Conservation (phyloP, 92 coral and sea anemone genomes). For the Epizoanthus scotinus region DNA sequence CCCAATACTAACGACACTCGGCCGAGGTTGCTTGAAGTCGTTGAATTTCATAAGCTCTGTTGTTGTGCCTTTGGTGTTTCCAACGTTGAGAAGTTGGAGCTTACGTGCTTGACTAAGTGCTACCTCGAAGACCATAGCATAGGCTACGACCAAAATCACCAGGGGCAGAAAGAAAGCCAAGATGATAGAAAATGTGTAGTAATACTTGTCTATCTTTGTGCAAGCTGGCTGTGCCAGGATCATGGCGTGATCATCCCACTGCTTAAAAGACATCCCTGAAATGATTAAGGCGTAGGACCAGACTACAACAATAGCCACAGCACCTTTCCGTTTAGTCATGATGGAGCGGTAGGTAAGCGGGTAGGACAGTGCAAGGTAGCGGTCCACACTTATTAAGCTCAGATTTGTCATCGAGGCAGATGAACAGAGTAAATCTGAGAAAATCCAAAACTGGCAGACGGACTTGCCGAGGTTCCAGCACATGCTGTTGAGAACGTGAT, state of each 20-base stretch:
- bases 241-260: slow-evolving; percentile 73
- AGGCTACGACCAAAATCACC: slow-evolving; percentile 74
- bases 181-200: slow-evolving; percentile 73
- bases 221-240: slow-evolving; percentile 59
- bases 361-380: slow-evolving; percentile 87
- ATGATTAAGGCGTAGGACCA: slow-evolving; percentile 81
- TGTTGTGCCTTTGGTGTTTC: slow-evolving; percentile 47
- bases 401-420: slow-evolving; percentile 88
- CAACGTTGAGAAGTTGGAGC: slow-evolving; percentile 56
- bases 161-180: slow-evolving; percentile 88
- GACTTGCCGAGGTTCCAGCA: slow-evolving; percentile 85
- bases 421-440: slow-evolving; percentile 81
- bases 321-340: slow-evolving; percentile 72
- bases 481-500: slow-evolving; percentile 80
- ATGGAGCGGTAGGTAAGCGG: slow-evolving; percentile 86
- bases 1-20: slow-evolving; percentile 72
- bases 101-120: slow-evolving; percentile 91
- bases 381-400: slow-evolving; percentile 83
- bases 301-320: slow-evolving; percentile 66
- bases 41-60: slow-evolving; percentile 47
- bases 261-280: slow-evolving; percentile 76
- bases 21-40: slow-evolving; percentile 40
- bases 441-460: slow-evolving; percentile 84
- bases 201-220: slow-evolving; percentile 73
- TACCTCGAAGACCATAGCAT: slow-evolving; percentile 87